Conservation (phyloP, 2,113 vertebrate species). For the Odontophorus gujanensis region DNA sequence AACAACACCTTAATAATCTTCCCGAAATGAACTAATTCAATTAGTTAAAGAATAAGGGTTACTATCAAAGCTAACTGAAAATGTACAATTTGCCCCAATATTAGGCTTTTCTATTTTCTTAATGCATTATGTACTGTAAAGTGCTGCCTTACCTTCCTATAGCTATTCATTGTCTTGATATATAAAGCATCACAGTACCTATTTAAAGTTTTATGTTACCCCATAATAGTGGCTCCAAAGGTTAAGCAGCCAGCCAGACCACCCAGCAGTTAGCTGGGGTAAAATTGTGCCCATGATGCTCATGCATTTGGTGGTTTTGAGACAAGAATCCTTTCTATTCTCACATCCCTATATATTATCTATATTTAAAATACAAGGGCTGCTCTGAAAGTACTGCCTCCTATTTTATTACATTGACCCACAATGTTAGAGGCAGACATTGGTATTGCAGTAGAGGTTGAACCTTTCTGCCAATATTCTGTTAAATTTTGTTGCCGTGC, state of each 20-base stretch:
- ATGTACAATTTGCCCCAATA: slow-evolving; percentile 26
- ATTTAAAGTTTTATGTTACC: neutral
- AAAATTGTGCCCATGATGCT: fast-evolving
- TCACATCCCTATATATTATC: fast-evolving
- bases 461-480: too few species aligned
- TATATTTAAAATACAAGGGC: neutral
- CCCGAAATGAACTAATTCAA: neutral
- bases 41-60: slow-evolving; percentile 54
- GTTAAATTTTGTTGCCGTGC: too few species aligned
- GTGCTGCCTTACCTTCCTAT: neutral
- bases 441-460: too few species aligned
- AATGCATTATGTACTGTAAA: neutral
- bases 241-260: neutral
- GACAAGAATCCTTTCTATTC: neutral
- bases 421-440: too few species aligned
- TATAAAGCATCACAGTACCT: neutral
- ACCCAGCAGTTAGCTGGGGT: neutral
- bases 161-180: neutral
- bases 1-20: neutral
- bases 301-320: neutral
- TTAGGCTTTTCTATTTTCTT: slow-evolving; percentile 14
- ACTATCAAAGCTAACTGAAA: slow-evolving; percentile 31
- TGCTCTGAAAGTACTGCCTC: too few species aligned
- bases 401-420: too few species aligned
- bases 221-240: fast-evolving